Evolutionary conservation across 2,888 invertebrate genomes (phyloP), one percentile per base, ranked within the genome.

Genomic region (Agrochola macilenta): DNA sequence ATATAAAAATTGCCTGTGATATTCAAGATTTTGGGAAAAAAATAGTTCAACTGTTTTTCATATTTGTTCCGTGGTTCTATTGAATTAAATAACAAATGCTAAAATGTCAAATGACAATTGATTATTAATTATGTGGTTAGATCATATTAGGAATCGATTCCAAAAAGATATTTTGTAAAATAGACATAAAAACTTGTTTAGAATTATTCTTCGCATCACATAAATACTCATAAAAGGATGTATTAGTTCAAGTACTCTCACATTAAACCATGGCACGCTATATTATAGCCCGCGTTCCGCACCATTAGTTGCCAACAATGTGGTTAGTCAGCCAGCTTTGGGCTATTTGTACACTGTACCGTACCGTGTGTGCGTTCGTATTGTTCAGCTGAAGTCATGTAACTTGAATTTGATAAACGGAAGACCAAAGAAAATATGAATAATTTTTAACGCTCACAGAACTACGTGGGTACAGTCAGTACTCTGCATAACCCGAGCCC

Each of bases 261-360:
- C 61, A 75, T 17, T 69, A 74, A 71, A 58, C 57, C 39, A 61
- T n/a, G 54, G 63, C 69, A 26, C 57, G 75, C 75, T 73, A 20
- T 85, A 60, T 75, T 83, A 69, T 69, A 77, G 89, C 60, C 69
- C 69, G 35, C 78, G 79, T 89, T 85, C 89, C 83, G 71, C 81
- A 43, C 79, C 88, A 87, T 87, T 87, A 89, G 86, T 60, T 64
- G 60, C 73, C 65, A 64, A 73, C 82, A 66, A 70, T 70, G 80
- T 72, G 80, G 80, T 72, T 86, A 85, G 76, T 79, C 86, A 87
- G 79, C 75, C 57, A 23, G 81, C 73, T 66, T 70, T 60, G 54
- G 72, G 74, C 49, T 76, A 14, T 54, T 39, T 60, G 72, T 49
- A 30, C 85, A 81, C 54, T 78, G 68, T 63, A 26, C 17, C 60